Evolutionary conservation across 1,140 invertebrate species (phyloP).

Genomic region (Drosophila orena): DNA sequence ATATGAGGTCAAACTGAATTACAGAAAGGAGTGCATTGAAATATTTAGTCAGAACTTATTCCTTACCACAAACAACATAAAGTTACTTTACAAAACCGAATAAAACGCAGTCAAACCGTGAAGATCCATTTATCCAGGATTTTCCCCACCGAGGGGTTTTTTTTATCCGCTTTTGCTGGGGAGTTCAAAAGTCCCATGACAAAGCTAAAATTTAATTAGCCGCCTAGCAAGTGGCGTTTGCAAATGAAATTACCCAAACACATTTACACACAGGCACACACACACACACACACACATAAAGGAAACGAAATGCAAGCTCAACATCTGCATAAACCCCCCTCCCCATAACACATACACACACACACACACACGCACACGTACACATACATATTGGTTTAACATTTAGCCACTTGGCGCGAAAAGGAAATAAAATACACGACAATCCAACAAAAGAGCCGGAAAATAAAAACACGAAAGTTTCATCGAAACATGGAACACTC

Average conservation of each 20-base stretch:
- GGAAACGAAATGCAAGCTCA: constrained; percentile 39
- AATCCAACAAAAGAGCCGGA: constrained; percentile 46
- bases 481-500: constrained; percentile 56
- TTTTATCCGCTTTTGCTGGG: constrained; percentile 2
- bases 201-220: constrained; percentile 83
- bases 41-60: not conserved
- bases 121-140: constrained; percentile 1
- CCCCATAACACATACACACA: not conserved
- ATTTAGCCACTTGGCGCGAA: constrained; percentile 76
- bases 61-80: not conserved
- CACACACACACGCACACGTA: constrained; percentile 9
- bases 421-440: constrained; percentile 67
- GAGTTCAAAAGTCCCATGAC: constrained; percentile 75
- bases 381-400: constrained; percentile 62
- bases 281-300: constrained; percentile 28
- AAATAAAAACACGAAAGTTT: constrained; percentile 28
- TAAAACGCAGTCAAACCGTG: not conserved
- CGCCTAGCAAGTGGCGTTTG: constrained; percentile 78
- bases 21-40: no score
- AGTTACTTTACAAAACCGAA: not conserved
- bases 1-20: not conserved
- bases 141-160: not conserved
- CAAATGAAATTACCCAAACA: constrained; percentile 80
- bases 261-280: constrained; percentile 11
- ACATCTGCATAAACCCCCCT: not conserved